Percentiles rank a stretch among this genome's conserved stretches.
Evolutionary conservation across 2,888 invertebrate species (phyloP).

Genomic region (Tryphoninae sp.): DNA sequence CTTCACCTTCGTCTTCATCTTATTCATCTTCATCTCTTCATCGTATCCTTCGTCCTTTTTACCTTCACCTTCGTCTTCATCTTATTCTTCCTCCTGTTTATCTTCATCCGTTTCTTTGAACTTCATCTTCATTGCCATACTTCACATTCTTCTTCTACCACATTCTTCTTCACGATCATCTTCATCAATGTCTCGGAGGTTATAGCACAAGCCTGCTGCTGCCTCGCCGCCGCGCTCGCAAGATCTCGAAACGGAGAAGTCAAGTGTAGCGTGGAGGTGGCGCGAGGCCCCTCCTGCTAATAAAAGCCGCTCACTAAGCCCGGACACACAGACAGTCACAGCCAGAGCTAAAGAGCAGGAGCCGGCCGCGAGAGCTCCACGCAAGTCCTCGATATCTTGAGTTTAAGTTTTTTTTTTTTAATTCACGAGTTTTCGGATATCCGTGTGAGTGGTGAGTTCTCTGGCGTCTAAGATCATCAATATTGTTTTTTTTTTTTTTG

Average conservation of each 20-base stretch:
- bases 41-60: too few relatives aligned
- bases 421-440: slow-evolving; percentile 64
- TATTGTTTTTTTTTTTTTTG: background rate
- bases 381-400: slow-evolving; percentile 68
- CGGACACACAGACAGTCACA: slow-evolving; percentile 80
- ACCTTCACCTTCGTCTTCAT: background rate
- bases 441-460: slow-evolving; percentile 75
- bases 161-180: slow-evolving; percentile 1
- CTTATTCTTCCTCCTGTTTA: background rate
- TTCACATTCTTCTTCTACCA: background rate
- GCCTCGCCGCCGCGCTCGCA: slow-evolving; percentile 37
- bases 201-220: slow-evolving; percentile 17
- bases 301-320: slow-evolving; percentile 81
- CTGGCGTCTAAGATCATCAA: slow-evolving; percentile 10
- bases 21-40: background rate
- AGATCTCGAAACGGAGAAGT: slow-evolving; percentile 70
- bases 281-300: slow-evolving; percentile 80
- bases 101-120: background rate
- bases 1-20: background rate
- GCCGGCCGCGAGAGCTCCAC: slow-evolving; percentile 74
- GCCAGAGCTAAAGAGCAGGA: slow-evolving; percentile 79
- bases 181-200: slow-evolving; percentile 15
- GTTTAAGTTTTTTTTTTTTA: slow-evolving; percentile 64
- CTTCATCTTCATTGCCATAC: background rate
- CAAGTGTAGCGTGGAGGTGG: slow-evolving; percentile 79